Evolutionary conservation across 1,140 invertebrate species (phyloP), one percentile per base, ranked within the genome.

Genomic region (Heliconius melpomene): DNA sequence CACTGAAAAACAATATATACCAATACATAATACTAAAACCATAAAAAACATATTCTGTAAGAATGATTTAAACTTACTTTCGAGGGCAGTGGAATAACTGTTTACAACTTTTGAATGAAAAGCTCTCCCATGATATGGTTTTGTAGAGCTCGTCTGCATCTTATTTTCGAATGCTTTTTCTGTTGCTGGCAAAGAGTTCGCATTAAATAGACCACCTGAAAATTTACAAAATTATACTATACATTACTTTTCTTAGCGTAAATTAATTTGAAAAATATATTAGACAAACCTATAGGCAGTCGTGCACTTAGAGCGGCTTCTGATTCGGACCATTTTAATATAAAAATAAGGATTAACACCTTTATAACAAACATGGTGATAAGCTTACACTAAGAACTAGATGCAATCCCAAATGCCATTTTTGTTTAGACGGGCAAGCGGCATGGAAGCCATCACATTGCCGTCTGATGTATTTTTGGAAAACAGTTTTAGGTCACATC

Each of bases 381-480:
- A 66, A 16, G 11, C 26, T 66, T 66, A 29, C 60, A 66, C 60
- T 66, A 66, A 29, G 3, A 16, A 66, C 26, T 66, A 29, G 60
- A 13, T 79, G 78, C 57, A 82, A 76, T 86, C 79, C 75, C 76
- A 82, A 82, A 83, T 80, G 74, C 60, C 80, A 84, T 82, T 83
- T 71, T 82, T 88, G 80, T 85, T 85, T 86, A 81, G 79, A 84
- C 85, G 83, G 77, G 84, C 86, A 85, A 85, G 87, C 86, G 86
- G 79, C 86, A 82, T 79, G 78, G 81, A 77, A 81, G 88, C 82
- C 86, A 86, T 85, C 79, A 87, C 79, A 82, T 84, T 83, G 83
- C 82, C 86, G 90, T 91, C 89, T 92, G 90, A 77, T 85, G 86
- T 93, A 93, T 94, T 94, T 94, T 94, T 90, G 91, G 91, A 93